These are phyloP conservation scores for Cybosia mesomella DNA, from an alignment of 2,888 invertebrate species.

Conservation along the genomic window DNA sequence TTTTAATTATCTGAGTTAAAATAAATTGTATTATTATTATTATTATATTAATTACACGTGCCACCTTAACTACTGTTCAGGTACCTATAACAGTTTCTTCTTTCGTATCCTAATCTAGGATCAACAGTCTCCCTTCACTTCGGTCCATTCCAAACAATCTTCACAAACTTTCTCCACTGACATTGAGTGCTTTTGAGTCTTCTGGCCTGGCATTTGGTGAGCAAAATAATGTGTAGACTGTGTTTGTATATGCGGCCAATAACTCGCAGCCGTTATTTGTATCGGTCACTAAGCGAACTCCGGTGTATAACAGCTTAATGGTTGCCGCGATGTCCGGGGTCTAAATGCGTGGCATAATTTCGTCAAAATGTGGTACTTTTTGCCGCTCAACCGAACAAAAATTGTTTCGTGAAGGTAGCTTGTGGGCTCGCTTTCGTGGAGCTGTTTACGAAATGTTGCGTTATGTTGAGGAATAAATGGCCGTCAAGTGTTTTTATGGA, in stretches of 20 bases:
- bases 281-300: constrained; percentile 22
- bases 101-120: no score
- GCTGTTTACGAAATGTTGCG: constrained; percentile 14
- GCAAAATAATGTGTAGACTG: background rate
- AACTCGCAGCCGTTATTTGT: background rate
- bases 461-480: constrained; percentile 24
- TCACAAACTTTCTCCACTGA: no score
- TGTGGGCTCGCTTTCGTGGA: constrained; percentile 18
- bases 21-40: no score
- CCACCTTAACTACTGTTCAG: no score
- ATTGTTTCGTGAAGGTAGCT: constrained; percentile 26
- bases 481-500: constrained; percentile 18
- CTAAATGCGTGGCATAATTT: constrained; percentile 22
- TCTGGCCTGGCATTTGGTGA: no score
- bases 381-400: constrained; percentile 19
- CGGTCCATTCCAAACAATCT: no score
- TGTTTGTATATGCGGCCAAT: background rate
- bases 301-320: constrained; percentile 23
- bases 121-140: no score
- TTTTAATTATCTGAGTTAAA: no score
- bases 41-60: no score
- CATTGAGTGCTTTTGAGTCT: background rate
- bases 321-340: constrained; percentile 6
- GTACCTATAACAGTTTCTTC: no score
- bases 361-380: constrained; percentile 28